Conservation (phyloP, 2,113 vertebrate genomes). For the Mormyrus lacerda region DNA sequence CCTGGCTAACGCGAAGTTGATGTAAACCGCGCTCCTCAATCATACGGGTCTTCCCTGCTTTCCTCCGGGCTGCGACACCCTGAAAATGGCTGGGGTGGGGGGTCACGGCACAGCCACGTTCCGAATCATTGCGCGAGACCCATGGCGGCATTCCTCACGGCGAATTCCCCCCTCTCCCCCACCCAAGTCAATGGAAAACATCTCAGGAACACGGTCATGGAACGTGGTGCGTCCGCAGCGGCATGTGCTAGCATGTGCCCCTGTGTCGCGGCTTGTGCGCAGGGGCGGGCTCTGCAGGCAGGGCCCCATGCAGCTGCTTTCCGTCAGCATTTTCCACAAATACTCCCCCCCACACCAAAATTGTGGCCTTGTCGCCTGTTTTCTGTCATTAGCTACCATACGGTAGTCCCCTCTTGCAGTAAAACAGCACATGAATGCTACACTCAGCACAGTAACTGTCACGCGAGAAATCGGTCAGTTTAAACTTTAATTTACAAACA, state of each 20-base stretch:
- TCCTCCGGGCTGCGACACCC: not conserved
- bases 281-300: not conserved
- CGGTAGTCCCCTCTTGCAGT: not conserved
- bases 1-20: not conserved
- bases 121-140: not conserved
- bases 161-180: not conserved
- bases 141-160: not conserved
- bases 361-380: not conserved
- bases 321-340: not conserved
- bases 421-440: not conserved
- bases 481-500: not conserved
- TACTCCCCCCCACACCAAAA: not conserved
- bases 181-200: not conserved
- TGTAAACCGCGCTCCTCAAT: not conserved
- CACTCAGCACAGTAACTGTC: not conserved
- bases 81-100: not conserved
- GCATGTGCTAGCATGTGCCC: not conserved
- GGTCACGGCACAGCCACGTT: not conserved
- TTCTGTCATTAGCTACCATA: not conserved
- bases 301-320: not conserved
- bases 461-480: not conserved
- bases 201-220: not conserved
- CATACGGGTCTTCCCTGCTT: not conserved
- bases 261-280: not conserved
- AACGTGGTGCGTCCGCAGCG: not conserved